These are phyloP conservation scores for Pandemis cinnamomeana DNA, from an alignment of 2,888 invertebrate genomes.

Conservation along the genomic window DNA sequence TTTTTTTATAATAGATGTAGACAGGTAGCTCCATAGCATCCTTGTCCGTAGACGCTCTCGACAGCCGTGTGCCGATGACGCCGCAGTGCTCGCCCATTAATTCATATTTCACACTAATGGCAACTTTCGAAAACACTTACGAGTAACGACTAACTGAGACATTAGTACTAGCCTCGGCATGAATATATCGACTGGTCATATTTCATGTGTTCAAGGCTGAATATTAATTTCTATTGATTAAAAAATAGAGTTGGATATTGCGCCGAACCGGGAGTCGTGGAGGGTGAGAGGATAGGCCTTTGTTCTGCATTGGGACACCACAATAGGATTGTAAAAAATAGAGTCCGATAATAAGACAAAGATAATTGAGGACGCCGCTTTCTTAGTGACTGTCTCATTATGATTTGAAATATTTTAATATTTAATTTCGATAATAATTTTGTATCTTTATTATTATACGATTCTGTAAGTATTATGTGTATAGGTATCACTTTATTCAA, in stretches of 20 bases:
- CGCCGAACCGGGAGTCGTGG: too few species aligned
- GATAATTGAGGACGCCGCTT: too few species aligned
- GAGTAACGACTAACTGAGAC: slow-evolving; percentile 69
- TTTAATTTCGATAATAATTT: too few species aligned
- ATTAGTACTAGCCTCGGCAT: slow-evolving; percentile 57
- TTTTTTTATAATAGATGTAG: neutral
- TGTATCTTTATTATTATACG: too few species aligned
- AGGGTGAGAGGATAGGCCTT: too few species aligned
- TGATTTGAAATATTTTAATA: too few species aligned
- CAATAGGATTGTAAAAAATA: too few species aligned
- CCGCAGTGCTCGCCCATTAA: slow-evolving; percentile 68
- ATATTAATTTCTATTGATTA: neutral
- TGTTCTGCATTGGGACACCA: too few species aligned
- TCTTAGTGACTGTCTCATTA: too few species aligned
- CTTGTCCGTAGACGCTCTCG: slow-evolving; percentile 51
- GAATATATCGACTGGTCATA: neutral
- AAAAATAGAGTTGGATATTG: neutral
- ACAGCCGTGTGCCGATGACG: slow-evolving; percentile 67
- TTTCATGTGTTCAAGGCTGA: slow-evolving; percentile 3
- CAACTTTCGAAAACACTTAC: slow-evolving; percentile 76
- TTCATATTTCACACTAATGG: slow-evolving; percentile 82
- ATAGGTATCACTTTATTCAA: too few species aligned
- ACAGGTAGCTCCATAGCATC: slow-evolving; percentile 36
- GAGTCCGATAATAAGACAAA: too few species aligned
- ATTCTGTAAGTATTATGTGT: too few species aligned